Percentiles rank a stretch among this genome's conserved stretches.
Conservation (phyloP, 2,797 vertebrate genomes). For the Nyctalus aviator region DNA sequence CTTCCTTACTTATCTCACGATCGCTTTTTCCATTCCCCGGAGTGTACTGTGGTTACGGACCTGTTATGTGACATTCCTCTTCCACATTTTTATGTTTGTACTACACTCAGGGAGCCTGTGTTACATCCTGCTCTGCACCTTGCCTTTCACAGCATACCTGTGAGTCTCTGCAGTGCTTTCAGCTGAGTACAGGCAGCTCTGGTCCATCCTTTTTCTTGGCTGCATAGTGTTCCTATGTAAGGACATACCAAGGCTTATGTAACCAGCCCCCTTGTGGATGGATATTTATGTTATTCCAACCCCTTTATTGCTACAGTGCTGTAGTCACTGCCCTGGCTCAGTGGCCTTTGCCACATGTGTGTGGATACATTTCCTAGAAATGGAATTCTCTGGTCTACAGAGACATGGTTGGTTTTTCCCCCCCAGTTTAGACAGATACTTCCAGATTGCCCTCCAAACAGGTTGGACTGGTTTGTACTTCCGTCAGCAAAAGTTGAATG, state of each 20-base stretch:
- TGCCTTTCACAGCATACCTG: not conserved
- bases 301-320: not conserved
- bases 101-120: not conserved
- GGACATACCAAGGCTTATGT: not conserved
- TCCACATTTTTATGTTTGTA: not conserved
- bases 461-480: too few relatives aligned
- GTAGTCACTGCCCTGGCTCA: fast-evolving
- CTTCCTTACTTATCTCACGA: not conserved
- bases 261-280: too few relatives aligned
- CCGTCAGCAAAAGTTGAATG: not conserved
- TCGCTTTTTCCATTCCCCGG: constrained; percentile 24
- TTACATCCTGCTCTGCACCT: not conserved
- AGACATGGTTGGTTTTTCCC: too few relatives aligned
- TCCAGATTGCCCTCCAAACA: not conserved
- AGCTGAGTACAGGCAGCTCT: not conserved
- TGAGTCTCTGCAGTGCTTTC: constrained; percentile 1
- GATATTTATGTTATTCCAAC: not conserved
- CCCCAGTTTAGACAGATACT: not conserved
- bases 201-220: not conserved
- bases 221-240: not conserved
- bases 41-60: constrained; percentile 69
- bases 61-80: constrained; percentile 62
- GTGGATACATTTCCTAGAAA: not conserved
- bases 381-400: not conserved
- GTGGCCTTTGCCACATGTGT: not conserved